phyloP scores from a whole-genome alignment of 2,888 invertebrate species.

The Xestia xanthographa region DNA sequence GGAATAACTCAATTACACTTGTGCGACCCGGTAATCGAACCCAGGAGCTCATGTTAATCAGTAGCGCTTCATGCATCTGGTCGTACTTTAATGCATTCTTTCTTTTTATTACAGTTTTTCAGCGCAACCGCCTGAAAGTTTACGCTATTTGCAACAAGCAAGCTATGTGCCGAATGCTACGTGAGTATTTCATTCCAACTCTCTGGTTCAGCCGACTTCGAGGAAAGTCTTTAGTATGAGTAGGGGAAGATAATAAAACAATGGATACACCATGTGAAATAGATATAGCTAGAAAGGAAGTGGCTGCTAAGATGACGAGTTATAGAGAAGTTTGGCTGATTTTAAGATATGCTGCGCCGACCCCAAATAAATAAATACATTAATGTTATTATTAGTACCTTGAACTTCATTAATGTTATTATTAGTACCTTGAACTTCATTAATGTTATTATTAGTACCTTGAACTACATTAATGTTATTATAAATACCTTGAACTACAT shows the following conservation, averaged over 20 bases:
- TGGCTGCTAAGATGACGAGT: background rate
- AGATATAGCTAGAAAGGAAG: background rate
- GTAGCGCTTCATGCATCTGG: background rate
- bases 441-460: background rate
- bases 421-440: background rate
- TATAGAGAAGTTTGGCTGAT: background rate
- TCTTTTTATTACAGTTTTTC: slow-evolving; percentile 10
- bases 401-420: no score
- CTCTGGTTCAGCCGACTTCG: background rate
- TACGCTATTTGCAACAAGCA: slow-evolving; percentile 15
- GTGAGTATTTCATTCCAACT: slow-evolving; percentile 5
- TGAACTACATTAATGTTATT: no score
- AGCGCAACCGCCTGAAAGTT: background rate
- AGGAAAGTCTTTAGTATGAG: background rate
- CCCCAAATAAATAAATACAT: background rate
- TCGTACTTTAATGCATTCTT: background rate
- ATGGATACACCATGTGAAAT: background rate
- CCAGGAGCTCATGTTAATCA: background rate
- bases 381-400: background rate
- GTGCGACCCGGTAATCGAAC: background rate
- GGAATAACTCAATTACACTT: background rate
- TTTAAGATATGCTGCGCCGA: background rate
- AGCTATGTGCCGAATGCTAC: background rate
- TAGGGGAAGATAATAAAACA: background rate
- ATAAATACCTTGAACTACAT: background rate